Conservation (phyloP, 2,888 invertebrate species). For the Acrobasis repandana region DNA sequence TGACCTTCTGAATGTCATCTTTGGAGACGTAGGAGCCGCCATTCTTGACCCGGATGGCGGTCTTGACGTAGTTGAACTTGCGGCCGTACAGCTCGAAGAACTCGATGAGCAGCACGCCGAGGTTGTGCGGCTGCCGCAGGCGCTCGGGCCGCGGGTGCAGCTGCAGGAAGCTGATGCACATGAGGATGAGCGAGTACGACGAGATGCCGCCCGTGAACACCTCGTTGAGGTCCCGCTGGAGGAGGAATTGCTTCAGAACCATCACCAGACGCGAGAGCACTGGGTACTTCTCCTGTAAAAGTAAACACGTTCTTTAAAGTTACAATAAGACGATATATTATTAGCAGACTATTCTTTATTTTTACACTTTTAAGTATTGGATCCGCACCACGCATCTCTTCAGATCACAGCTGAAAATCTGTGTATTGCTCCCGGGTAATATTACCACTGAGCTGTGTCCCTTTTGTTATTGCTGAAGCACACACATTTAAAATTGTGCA, state of each 20-base stretch:
- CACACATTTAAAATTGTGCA: no score
- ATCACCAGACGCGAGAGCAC: conserved; percentile 96
- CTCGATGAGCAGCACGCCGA: conserved; percentile 97
- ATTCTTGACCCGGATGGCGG: conserved; percentile 95
- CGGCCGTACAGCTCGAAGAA: conserved; percentile 98
- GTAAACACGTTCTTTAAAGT: not conserved
- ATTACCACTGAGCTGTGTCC: no score
- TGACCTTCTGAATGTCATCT: conserved; percentile 90
- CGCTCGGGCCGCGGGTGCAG: conserved; percentile 93
- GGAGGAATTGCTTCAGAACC: conserved; percentile 98
- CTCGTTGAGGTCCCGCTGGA: conserved; percentile 99
- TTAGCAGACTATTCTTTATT: no score
- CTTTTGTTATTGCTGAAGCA: no score
- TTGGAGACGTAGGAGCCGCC: conserved; percentile 97
- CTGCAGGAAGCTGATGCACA: conserved; percentile 98
- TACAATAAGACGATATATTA: no score
- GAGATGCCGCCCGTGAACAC: conserved; percentile 99
- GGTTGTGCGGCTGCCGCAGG: conserved; percentile 85
- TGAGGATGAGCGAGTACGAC: conserved; percentile 98
- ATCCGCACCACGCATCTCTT: no score
- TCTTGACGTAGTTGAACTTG: conserved; percentile 97
- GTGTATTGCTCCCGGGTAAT: no score
- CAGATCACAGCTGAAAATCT: no score
- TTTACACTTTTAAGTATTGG: no score
- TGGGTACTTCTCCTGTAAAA: conserved; percentile 88